Evolutionary conservation across 2,888 invertebrate species (phyloP), one percentile per base, ranked within the genome.

Genomic region (Cenopis cana): DNA sequence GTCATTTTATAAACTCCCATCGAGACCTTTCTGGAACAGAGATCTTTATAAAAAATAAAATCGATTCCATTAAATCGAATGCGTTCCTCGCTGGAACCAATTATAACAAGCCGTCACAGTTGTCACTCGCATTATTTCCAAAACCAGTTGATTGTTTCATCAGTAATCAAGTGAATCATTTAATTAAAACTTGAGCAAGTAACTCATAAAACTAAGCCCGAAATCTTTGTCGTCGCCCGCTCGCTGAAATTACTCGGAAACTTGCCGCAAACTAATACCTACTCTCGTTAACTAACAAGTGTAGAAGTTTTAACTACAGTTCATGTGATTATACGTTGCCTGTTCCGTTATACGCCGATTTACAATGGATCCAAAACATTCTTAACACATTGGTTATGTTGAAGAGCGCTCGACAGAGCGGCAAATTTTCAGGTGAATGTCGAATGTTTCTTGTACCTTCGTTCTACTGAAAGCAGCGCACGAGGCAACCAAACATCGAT

Each of bases 121-220:
- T 69, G 64, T 70, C 65, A 65, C 52, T 36, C 18, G 49, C 66
- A 71, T 70, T 67, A 61, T 66, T 60, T 56, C 38, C 55, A 61
- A 67, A 71, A 60, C 76, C 75, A 79, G 77, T 77, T 76, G 83
- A 83, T 81, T 81, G 79, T 83, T 83, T 79, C 79, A 79, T 80
- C 79, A 78, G 80, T 78, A 82, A 84, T 82, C 76, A 74, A 69
- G 64, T 68, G 79, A 78, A 79, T 76, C 73, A 84, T 86, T 87
- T 85, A 82, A 86, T 87, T 86, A 86, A 85, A 86, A 84, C 85
- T 84, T 82, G 81, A 79, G 78, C 81, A 80, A 83, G 82, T 82
- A 77, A 84, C 78, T 83, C 83, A 82, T 87, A 85, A 86, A 87
- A 85, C 82, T 83, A 83, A 82, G 78, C 77, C 80, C 74, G 74